Evolutionary conservation across 1,140 invertebrate species (phyloP).

Genomic region (Drosophila lini): DNA sequence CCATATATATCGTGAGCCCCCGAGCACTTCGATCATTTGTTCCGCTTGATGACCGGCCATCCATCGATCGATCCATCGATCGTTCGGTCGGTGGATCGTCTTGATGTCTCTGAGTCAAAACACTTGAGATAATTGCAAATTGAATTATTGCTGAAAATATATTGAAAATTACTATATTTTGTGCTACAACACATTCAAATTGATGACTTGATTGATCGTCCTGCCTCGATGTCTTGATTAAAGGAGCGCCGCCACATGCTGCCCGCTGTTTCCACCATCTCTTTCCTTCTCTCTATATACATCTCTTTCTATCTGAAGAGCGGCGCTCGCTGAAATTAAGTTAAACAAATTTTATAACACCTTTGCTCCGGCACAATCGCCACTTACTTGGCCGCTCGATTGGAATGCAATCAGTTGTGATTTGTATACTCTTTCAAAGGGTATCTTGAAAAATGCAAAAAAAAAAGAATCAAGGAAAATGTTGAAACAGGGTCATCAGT

Average conservation of each 20-base stretch:
- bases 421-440: constrained; percentile 2
- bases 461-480: background rate
- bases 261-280: constrained; percentile 35
- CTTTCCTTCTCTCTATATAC: background rate
- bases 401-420: constrained; percentile 77
- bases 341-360: constrained; percentile 84
- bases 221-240: constrained; percentile 69
- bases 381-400: constrained; percentile 55
- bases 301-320: constrained; percentile 3
- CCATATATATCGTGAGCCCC: constrained; percentile 35
- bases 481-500: too few relatives aligned
- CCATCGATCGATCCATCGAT: constrained; percentile 34
- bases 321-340: constrained; percentile 82
- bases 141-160: constrained; percentile 82
- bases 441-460: background rate
- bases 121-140: constrained; percentile 82
- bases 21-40: constrained; percentile 65
- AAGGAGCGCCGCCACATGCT: constrained; percentile 62
- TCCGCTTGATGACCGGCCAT: constrained; percentile 60
- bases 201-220: constrained; percentile 82
- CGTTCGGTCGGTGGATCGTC: constrained; percentile 35
- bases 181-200: constrained; percentile 81
- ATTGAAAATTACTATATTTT: constrained; percentile 83
- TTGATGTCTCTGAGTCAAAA: constrained; percentile 66
- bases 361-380: constrained; percentile 73